Conservation (phyloP, 2,888 invertebrate genomes). For the Entomobrya proxima region DNA sequence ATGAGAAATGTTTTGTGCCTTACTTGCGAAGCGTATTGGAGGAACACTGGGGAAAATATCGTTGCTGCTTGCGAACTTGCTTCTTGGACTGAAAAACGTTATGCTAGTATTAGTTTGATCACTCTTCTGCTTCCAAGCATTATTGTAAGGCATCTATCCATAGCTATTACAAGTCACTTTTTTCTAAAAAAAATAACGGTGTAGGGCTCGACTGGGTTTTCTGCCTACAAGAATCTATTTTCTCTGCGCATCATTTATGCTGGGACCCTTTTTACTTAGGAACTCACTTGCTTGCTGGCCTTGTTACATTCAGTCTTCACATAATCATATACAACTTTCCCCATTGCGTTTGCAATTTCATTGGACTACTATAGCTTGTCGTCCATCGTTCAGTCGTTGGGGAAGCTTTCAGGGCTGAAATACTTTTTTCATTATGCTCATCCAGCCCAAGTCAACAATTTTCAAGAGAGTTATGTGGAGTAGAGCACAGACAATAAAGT, state of each 20-base stretch:
- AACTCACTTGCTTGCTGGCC: neutral
- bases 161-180: neutral
- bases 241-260: conserved; percentile 23
- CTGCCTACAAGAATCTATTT: neutral
- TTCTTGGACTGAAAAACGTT: conserved; percentile 39
- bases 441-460: conserved; percentile 14
- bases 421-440: conserved; percentile 11
- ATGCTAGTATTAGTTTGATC: conserved; percentile 36
- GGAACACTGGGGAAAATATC: too few relatives aligned
- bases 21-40: neutral
- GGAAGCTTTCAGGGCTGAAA: neutral
- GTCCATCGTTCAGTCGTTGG: too few relatives aligned
- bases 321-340: conserved; percentile 4
- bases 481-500: conserved; percentile 12
- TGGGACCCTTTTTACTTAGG: conserved; percentile 16
- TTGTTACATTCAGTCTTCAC: neutral
- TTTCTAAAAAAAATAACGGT: neutral
- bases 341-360: conserved; percentile 8
- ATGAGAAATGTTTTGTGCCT: conserved; percentile 28
- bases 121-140: conserved; percentile 26
- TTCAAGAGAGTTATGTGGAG: conserved; percentile 3
- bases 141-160: neutral
- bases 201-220: neutral
- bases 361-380: neutral
- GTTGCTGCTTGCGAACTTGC: neutral